phyloP scores from a whole-genome alignment of 2,888 invertebrate genomes.

The Trichogramma dendrolimi region DNA sequence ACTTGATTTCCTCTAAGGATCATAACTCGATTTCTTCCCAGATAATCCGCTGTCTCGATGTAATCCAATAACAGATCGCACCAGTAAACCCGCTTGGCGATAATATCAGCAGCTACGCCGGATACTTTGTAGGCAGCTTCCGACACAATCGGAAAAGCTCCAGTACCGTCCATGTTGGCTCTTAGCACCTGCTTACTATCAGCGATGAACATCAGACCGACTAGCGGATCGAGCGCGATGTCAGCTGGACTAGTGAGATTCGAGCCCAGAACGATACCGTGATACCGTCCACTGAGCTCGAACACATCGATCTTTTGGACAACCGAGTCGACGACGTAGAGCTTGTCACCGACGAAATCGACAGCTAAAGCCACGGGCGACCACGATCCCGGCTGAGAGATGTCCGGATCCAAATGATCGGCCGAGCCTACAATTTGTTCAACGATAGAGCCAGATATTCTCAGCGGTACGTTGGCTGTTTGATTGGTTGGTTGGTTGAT shows the following conservation, averaged over 20 bases:
- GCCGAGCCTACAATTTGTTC: slow-evolving; percentile 13
- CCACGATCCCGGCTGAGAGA: slow-evolving; percentile 80
- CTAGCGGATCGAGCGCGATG: slow-evolving; percentile 86
- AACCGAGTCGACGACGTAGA: slow-evolving; percentile 89
- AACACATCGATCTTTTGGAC: slow-evolving; percentile 94
- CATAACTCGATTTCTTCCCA: slow-evolving; percentile 76
- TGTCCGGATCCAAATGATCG: slow-evolving; percentile 57
- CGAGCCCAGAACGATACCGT: slow-evolving; percentile 86
- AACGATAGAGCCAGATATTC: not conserved
- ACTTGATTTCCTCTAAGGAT: slow-evolving; percentile 72
- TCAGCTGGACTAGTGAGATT: slow-evolving; percentile 89
- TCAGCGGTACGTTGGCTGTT: too few relatives aligned
- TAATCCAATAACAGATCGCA: slow-evolving; percentile 93
- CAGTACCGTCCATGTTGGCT: slow-evolving; percentile 92
- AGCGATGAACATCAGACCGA: slow-evolving; percentile 83
- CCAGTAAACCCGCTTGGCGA: slow-evolving; percentile 89
- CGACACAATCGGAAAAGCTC: slow-evolving; percentile 75
- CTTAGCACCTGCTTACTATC: slow-evolving; percentile 79
- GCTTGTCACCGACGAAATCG: slow-evolving; percentile 94
- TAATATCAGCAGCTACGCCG: slow-evolving; percentile 87
- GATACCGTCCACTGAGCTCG: slow-evolving; percentile 79
- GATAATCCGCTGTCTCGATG: slow-evolving; percentile 93
- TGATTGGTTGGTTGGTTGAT: too few relatives aligned
- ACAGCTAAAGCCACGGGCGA: slow-evolving; percentile 86
- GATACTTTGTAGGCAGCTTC: slow-evolving; percentile 93